These are phyloP conservation scores for Sphenodon punctatus DNA, from an alignment of 2,797 vertebrate species.

Conservation along the genomic window DNA sequence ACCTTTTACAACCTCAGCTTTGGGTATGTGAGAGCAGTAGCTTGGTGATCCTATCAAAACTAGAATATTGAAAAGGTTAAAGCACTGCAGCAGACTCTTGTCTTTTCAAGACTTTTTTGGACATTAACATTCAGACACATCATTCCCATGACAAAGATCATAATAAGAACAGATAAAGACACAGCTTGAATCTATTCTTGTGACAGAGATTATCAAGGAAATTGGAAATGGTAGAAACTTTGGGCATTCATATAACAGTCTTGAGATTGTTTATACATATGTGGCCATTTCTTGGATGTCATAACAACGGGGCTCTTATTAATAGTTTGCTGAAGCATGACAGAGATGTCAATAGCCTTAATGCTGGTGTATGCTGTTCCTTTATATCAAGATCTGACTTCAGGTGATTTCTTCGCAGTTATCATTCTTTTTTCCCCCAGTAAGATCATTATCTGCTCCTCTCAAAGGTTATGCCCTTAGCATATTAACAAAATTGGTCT, in stretches of 20 bases:
- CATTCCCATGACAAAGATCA: constrained; percentile 55
- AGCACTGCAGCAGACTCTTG: background rate
- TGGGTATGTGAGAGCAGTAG: constrained; percentile 35
- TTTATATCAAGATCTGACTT: no score
- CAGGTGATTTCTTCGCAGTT: no score
- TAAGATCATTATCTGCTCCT: no score
- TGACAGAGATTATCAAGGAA: constrained; percentile 44
- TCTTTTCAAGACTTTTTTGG: background rate
- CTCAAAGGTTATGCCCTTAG: no score
- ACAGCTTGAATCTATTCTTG: constrained; percentile 41
- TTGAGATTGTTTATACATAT: constrained; percentile 31
- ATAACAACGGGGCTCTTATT: background rate
- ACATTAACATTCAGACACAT: constrained; percentile 57
- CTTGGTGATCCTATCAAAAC: constrained; percentile 61
- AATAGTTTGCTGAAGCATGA: constrained; percentile 41
- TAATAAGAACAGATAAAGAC: constrained; percentile 66
- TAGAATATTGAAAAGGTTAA: constrained; percentile 70
- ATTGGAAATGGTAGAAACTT: background rate
- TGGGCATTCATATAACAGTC: background rate
- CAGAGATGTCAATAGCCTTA: background rate
- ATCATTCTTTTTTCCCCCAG: no score
- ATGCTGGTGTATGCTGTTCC: no score
- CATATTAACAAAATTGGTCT: no score
- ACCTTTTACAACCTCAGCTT: constrained; percentile 55
- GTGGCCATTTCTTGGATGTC: background rate